phyloP scores from a whole-genome alignment of 2,113 vertebrate species.

The Cyprinodon tularosa region DNA sequence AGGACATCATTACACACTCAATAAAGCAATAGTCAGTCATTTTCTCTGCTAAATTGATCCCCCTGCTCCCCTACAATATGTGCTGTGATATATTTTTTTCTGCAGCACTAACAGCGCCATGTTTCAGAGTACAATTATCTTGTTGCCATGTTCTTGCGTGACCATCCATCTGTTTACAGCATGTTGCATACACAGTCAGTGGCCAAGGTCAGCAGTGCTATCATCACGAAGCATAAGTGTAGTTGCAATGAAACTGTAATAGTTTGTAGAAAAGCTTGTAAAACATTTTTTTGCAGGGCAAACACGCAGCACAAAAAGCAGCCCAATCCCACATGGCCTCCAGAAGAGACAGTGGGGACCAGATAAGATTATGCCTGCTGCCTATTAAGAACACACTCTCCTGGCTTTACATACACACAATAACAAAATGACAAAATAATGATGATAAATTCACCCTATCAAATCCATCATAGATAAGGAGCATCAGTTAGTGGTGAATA shows the following conservation, averaged over 20 bases:
- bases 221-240: constrained; percentile 22
- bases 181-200: constrained; percentile 53
- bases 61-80: constrained; percentile 60
- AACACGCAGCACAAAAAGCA: constrained; percentile 22
- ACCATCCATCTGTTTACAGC: constrained; percentile 60
- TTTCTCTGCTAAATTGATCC: constrained; percentile 76
- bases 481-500: not conserved
- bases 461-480: not conserved
- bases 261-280: constrained; percentile 45
- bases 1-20: constrained; percentile 75
- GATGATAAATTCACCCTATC: not conserved
- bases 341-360: constrained; percentile 21
- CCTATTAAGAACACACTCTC: constrained; percentile 4
- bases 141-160: constrained; percentile 44
- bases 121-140: constrained; percentile 55
- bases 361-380: constrained; percentile 53
- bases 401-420: not conserved
- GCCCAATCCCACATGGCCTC: constrained; percentile 36
- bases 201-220: constrained; percentile 47
- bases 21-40: constrained; percentile 78
- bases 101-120: constrained; percentile 46
- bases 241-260: constrained; percentile 27
- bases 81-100: constrained; percentile 39
- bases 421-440: not conserved
- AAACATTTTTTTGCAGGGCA: constrained; percentile 47